Base-by-base conservation (phyloP, 1,140 invertebrate species). In the Drosophila pallidifrons region DNA sequence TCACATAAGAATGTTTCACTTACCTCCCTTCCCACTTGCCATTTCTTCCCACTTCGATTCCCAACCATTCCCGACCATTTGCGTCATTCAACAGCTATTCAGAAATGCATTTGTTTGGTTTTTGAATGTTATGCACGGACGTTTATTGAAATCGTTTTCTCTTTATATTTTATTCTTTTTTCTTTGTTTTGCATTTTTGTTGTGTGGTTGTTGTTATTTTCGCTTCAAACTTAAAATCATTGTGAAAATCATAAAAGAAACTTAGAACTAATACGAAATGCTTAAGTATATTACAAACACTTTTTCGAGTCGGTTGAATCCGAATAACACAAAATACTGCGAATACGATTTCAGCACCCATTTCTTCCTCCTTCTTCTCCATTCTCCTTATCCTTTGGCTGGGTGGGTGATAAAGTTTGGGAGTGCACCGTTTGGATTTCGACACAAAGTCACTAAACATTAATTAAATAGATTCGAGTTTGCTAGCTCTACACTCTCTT, bases 61-160 rank as follows among this genome's bases (percentile, higher is more conserved):
- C 59, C 59, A 43, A 59, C 8, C 38, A 41, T 13, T 67, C 32
- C 52, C 51, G 41, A 5, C 38, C 38, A 41, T 41, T 41, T 41
- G 38, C 38, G 38, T 43, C n/a, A n/a, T 16, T 11, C 47, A 2
- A 5, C 28, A 54, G 49, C 67, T 54, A 82, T 71, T 80, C 52
- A 77, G 13, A 51, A 87, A 73, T 70, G 66, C 85, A 89, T 80
- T 89, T 82, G 41, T 74, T 78, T 86, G 32, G 54, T 63, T 83
- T 83, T 87, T 79, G 61, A 88, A 87, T 88, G 74, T 88, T 88
- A 87, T 88, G 83, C 82, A 87, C 82, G 82, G 82, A 87, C 83
- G 82, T 87, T 87, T 87, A 87, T 87, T 87, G 83, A 88, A 88
- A 88, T 83, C 69, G 73, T 80, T 83, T 83, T 60, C 61, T 68